Conservation (phyloP, 2,888 invertebrate species). For the Drosophila mulleri region DNA sequence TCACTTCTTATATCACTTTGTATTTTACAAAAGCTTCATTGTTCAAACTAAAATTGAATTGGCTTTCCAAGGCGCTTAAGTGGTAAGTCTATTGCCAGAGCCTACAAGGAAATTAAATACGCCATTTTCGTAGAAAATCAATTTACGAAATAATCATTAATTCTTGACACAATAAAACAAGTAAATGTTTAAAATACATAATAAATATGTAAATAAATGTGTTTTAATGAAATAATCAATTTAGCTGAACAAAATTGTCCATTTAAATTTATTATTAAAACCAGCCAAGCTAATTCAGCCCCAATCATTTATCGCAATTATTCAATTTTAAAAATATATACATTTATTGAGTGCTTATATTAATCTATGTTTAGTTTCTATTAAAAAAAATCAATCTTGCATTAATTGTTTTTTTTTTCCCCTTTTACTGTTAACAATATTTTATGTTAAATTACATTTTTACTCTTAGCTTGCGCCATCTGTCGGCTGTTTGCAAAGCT, state of each 20-base stretch:
- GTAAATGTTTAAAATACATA: too few relatives aligned
- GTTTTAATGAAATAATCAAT: background rate
- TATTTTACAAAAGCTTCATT: constrained; percentile 25
- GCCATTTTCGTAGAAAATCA: background rate
- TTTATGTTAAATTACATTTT: constrained; percentile 28
- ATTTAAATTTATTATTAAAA: too few relatives aligned
- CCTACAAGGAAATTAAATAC: constrained; percentile 8
- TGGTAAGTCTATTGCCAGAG: background rate
- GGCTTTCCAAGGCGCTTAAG: constrained; percentile 25
- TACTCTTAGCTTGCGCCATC: constrained; percentile 25
- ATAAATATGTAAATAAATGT: background rate
- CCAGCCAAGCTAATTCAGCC: too few relatives aligned
- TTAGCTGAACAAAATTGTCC: background rate
- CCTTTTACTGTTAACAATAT: background rate
- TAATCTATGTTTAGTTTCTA: background rate
- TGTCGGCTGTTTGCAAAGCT: background rate
- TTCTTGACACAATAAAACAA: background rate
- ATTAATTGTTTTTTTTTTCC: background rate
- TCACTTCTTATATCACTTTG: constrained; percentile 23
- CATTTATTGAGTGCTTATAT: too few relatives aligned
- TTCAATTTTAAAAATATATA: too few relatives aligned
- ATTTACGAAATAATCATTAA: background rate
- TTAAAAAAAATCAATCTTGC: background rate
- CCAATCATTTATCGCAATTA: background rate
- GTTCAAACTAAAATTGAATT: constrained; percentile 40